Evolutionary conservation across 1,140 invertebrate species (phyloP), one percentile per base, ranked within the genome.

Genomic region (Drosophila pseudoobscura): DNA sequence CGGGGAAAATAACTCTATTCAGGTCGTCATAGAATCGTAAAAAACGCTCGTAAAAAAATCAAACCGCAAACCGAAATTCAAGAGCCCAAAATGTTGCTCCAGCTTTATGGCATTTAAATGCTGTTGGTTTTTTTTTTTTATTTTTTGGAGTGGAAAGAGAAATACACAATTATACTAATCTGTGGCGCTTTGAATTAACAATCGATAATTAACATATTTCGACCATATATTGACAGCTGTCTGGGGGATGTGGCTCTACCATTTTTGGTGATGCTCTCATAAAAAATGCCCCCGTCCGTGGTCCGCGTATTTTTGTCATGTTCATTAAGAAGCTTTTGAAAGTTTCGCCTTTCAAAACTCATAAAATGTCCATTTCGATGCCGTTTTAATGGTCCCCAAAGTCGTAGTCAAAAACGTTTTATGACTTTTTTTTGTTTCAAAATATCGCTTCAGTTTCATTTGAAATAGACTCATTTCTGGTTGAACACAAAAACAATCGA

Each of bases 251-350:
- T 17, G 17, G 17, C 17, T 17, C 17, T 17, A 53, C 39, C 54
- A 74, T 78, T 68, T 78, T 54, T 49, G 46, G 41, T 72, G 57
- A 76, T 80, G 66, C 60, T 47, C 59, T 80, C 73, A 77, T 80
- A 80, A 80, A 71, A 71, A 39, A 39, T 39, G 11, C 56, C 31
- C 53, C 31, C 39, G 50, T 52, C 45, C 39, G 41, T 74, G 51
- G 46, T 64, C 11, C 11, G 35, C 22, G 52, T 39, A 49, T 58
- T 54, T 69, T 54, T 69, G 65, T 75, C 72, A 29, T 58, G 55
- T 52, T 78, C 75, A 78, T 78, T 78, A 78, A 45, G 69, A 68
- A 60, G 75, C 61, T 68, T 78, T 74, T 76, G 72, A 76, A 76
- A 76, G 72, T 76, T 75, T 68, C 50, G 72, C 55, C 50, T 55